A percentile compares a stretch with the other conserved stretches of the same genome.
Evolutionary conservation across 2,888 invertebrate species (phyloP).

Genomic region (Cephalotes varians): DNA sequence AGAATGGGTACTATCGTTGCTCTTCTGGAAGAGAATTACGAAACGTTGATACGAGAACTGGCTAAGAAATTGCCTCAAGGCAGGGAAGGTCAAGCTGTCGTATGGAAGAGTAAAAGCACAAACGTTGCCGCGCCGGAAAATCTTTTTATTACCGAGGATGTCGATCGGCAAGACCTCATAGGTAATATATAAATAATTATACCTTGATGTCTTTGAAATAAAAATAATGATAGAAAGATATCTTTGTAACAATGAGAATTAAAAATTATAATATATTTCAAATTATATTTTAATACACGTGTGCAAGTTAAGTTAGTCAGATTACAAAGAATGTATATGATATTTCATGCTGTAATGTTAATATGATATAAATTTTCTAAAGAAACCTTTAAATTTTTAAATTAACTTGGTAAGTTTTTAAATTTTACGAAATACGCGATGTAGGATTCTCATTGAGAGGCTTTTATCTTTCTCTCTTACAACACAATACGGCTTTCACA

Average conservation of each 20-base stretch:
- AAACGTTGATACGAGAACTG: slow-evolving; percentile 75
- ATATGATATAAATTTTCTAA: neutral
- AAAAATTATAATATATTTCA: neutral
- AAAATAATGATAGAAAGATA: neutral
- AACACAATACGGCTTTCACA: slow-evolving; percentile 1
- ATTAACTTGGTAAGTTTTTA: neutral
- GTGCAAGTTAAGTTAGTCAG: neutral
- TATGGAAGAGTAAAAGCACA: slow-evolving; percentile 77
- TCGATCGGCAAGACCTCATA: slow-evolving; percentile 83
- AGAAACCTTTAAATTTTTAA: neutral
- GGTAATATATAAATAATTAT: slow-evolving; percentile 73
- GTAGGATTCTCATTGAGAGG: neutral
- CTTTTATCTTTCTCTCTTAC: neutral
- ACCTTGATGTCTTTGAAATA: too few species aligned
- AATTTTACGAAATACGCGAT: neutral
- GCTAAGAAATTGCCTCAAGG: slow-evolving; percentile 79
- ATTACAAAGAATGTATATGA: neutral
- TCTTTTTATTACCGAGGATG: slow-evolving; percentile 75
- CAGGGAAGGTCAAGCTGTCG: slow-evolving; percentile 80
- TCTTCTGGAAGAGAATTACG: slow-evolving; percentile 78
- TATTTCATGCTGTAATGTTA: neutral
- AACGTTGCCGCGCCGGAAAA: slow-evolving; percentile 75
- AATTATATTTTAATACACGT: neutral
- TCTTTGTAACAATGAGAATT: neutral
- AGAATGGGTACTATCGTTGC: slow-evolving; percentile 79